Base-by-base conservation (phyloP, 2,113 vertebrate species). In the Conger conger region DNA sequence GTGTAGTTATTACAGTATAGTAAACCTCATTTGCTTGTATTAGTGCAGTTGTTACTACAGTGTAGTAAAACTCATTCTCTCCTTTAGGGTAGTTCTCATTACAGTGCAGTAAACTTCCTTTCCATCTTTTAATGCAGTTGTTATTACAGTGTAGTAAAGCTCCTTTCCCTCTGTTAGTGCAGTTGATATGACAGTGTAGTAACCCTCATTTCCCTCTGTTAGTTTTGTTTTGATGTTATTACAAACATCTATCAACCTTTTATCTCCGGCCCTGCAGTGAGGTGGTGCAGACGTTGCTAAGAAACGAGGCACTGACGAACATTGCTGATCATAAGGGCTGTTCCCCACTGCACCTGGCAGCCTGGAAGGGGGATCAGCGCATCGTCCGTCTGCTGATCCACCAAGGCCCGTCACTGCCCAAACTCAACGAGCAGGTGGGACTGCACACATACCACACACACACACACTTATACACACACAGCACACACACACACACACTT, bases 281-380 rank as follows among this genome's bases (percentile, higher is more conserved):
- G 15, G 97, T 99, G 84, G 98, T 99, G 87, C 97, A 99, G 90
- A 94, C 94, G 88, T 95, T 99, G 86, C 94, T 99, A 88, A 95
- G 97, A 88, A 99, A 99, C 0, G 98, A 99, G 1, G 98, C 98
- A 0, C 94, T 97, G 79, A 99, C 98, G 88, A 99, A 99, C 8
- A 97, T 99, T 18, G 97, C 98, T 0, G 98, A 99, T 88, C 97
- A 95, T 79, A 99, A 99, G 91, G 98, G 98, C 93, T 99, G 98
- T 86, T 99, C 98, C 91, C 98, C 98, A 0, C 96, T 99, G 85
- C 98, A 99, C 87, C 91, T 99, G 93, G 98, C 98, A 1, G 98
- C 98, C 0, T 99, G 98, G 98, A 99, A 99, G 85, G 98, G 98
- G 85, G 98, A 99, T 27, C 96, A 98, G 82, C 95, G 95, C 76